Evolutionary conservation across 1,140 invertebrate species (phyloP).

Genomic region (Eumaeus atala): DNA sequence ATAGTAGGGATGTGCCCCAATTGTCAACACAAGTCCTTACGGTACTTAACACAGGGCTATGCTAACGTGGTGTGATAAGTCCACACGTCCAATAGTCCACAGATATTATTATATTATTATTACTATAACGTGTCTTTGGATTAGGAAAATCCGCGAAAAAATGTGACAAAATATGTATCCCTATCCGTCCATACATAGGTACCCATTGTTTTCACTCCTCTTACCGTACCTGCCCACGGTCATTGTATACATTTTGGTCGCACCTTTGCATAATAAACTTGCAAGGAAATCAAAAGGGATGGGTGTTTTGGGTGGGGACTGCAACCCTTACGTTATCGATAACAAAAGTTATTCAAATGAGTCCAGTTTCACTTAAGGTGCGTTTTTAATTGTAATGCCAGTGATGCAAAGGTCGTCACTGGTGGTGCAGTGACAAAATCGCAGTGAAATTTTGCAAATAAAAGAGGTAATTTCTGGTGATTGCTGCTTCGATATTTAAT

Average conservation of each 20-base stretch:
- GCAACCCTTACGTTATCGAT: constrained; percentile 35
- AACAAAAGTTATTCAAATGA: constrained; percentile 43
- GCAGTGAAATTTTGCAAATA: constrained; percentile 14
- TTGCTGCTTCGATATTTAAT: constrained; percentile 33
- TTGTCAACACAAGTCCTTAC: too few species aligned
- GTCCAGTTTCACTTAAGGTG: constrained; percentile 32
- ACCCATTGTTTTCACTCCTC: too few species aligned
- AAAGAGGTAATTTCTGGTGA: constrained; percentile 33
- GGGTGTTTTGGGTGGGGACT: constrained; percentile 22
- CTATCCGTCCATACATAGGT: too few species aligned
- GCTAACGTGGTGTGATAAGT: too few species aligned
- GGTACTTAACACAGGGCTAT: too few species aligned
- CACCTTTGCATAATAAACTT: constrained; percentile 14
- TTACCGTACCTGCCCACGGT: constrained; percentile 6
- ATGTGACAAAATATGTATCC: too few species aligned
- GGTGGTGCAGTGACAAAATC: constrained; percentile 22
- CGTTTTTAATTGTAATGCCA: constrained; percentile 38
- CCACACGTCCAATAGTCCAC: too few species aligned
- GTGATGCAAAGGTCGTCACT: constrained; percentile 39
- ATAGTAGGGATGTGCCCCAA: too few species aligned
- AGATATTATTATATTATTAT: too few species aligned
- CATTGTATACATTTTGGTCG: constrained; percentile 15
- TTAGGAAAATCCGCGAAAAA: too few species aligned
- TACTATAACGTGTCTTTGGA: too few species aligned
- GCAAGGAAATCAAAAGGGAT: constrained; percentile 1